A percentile compares a stretch with the other conserved stretches of the same genome.
These are phyloP conservation scores for Peromyscus nudipes DNA, from an alignment of 2,797 vertebrate genomes.

Conservation along the genomic window DNA sequence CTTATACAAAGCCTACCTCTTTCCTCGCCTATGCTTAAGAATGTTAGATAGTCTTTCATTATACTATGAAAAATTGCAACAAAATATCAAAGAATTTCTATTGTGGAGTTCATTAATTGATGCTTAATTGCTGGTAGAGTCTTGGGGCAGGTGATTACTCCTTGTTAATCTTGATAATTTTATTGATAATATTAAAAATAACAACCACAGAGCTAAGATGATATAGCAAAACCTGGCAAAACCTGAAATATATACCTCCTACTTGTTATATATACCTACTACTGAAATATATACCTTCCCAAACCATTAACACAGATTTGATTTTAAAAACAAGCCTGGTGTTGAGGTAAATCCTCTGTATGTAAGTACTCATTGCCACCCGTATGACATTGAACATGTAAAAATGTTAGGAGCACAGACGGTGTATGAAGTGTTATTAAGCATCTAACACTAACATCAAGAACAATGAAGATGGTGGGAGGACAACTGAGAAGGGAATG, in stretches of 20 bases:
- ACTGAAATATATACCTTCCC: neutral
- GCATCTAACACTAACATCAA: neutral
- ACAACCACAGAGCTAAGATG: neutral
- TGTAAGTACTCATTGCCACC: neutral
- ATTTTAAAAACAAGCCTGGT: neutral
- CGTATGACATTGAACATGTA: neutral
- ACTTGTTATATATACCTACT: neutral
- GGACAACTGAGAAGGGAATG: neutral
- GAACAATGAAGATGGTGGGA: neutral
- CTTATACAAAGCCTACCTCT: neutral
- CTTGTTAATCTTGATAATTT: neutral
- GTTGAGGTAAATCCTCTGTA: neutral
- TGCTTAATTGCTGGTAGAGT: neutral
- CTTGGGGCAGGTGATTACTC: neutral
- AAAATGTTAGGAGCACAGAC: neutral
- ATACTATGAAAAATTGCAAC: neutral
- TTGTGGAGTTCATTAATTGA: neutral
- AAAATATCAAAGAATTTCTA: constrained; percentile 27
- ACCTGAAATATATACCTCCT: neutral
- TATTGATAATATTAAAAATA: neutral
- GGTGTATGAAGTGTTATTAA: neutral
- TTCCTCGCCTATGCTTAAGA: neutral
- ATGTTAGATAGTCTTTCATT: neutral
- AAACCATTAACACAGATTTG: neutral
- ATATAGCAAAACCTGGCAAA: neutral